Percentiles rank a stretch among this genome's conserved stretches.
Evolutionary conservation across 2,113 vertebrate genomes (phyloP).

Genomic region (Eudorcas thomsonii): DNA sequence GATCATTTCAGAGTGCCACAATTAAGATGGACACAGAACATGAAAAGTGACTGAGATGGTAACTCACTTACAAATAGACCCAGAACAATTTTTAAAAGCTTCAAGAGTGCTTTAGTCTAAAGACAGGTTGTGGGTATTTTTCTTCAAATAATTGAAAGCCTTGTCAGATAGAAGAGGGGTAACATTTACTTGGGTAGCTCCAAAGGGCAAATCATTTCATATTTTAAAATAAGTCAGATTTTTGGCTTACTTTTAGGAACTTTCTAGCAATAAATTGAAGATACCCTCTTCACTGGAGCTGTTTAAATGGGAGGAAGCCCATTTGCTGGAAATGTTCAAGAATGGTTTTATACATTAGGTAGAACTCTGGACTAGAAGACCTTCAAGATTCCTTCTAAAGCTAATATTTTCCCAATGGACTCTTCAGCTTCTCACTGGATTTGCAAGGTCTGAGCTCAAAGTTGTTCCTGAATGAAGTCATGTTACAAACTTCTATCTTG

Average conservation of each 20-base stretch:
- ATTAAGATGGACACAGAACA: conserved; percentile 20
- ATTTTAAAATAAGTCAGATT: background rate
- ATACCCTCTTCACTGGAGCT: background rate
- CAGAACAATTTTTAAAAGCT: background rate
- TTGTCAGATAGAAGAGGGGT: background rate
- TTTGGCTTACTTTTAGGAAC: background rate
- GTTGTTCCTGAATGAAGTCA: background rate
- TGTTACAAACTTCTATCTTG: background rate
- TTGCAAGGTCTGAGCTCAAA: background rate
- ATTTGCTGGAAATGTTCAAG: conserved; percentile 19
- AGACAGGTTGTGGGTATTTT: conserved; percentile 7
- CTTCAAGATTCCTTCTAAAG: background rate
- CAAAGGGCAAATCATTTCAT: background rate
- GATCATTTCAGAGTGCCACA: conserved; percentile 2
- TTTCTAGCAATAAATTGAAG: conserved; percentile 32
- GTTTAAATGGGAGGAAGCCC: conserved; percentile 35
- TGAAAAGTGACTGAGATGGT: background rate
- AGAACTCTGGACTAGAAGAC: conserved; percentile 19
- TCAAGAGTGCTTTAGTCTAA: conserved; percentile 30
- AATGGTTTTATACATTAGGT: conserved; percentile 19
- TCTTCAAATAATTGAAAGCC: conserved; percentile 25
- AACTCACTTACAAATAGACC: conserved; percentile 15
- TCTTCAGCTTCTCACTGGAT: background rate
- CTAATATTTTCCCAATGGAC: background rate
- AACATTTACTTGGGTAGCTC: conserved; percentile 9